Base-by-base conservation (phyloP, 2,888 invertebrate genomes). In the Eristalinus aeneus region DNA sequence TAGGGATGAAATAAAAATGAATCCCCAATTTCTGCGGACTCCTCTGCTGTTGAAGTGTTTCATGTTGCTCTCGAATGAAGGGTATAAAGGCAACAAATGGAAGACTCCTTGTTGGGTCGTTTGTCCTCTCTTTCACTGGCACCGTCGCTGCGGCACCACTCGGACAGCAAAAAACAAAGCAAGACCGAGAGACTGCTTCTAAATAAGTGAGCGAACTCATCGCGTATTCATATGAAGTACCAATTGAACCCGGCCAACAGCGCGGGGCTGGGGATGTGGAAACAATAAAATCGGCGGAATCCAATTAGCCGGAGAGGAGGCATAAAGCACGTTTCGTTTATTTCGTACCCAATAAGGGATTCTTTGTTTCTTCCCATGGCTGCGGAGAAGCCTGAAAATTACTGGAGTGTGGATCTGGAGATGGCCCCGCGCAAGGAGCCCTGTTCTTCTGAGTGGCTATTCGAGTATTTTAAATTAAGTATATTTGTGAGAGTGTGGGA, bases 221-320 rank as follows among this genome's bases (percentile, higher is more conserved):
- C 91, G 90, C 89, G 90, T 89, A 92, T 92, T 91, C 91, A 91
- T 91, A 90, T 89, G 90, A 91, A 91, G 91, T 90, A 91, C 90
- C 91, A 90, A 90, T 91, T 88, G 87, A 88, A 88, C 87, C 65
- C 84, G 81, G 34, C 69, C 67, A 39, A 64, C 36, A 53, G 54
- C 39, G 54, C 27, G 39, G 16, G 76, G 72, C 61, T 34, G 36
- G 16, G 36, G 75, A 36, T 68, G 69, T 12, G 79, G 78, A 53
- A 87, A 87, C 82, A 87, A 82, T 87, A 83, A 83, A 87, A 87
- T 83, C 87, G 87, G 16, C 83, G 79, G 83, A 87, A 87, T 87
- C 87, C 87, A 87, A 87, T 87, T 87, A 87, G 75, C 67, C 54
- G 71, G 58, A 87, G 72, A 83, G 82, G 68, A 83, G 73, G 83